Base-by-base conservation (phyloP, 2,113 vertebrate species). In the Vidua macroura region DNA sequence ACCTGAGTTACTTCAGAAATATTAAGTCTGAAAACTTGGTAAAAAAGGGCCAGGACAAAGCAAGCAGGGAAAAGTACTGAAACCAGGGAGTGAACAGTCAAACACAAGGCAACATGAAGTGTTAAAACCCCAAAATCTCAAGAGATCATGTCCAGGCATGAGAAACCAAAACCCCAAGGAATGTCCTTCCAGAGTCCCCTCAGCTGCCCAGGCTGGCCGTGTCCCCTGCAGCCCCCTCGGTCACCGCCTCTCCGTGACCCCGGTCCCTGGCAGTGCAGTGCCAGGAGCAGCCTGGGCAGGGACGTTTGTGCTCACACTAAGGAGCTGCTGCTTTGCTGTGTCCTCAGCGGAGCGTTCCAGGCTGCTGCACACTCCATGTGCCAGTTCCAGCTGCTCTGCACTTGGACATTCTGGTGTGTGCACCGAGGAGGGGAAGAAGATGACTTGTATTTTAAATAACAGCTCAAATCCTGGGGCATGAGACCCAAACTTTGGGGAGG, bases 221-320 rank as follows among this genome's bases (percentile, higher is more conserved):
- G 5, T 18, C 21, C 8, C 41, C 7, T 7, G 18, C 80, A 51
- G 60, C 24, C 28, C 49, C 41, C 9, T 6, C 0, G 1, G 39
- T 21, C 13, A 48, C 21, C 0, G 2, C 13, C 56, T 11, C 13
- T 5, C 18, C 0, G 1, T 33, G 64, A 13, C 68, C 28, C 27
- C 0, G 0, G 18, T 2, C 56, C n/a, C 51, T 21, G 48, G 59
- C 76, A 13, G 12, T 1, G 3, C 8, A 5, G 1, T 20, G 24
- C 68, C 8, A 0, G 30, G 41, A 19, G 15, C 53, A 24, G 66
- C 46, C 5, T 31, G 16, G 10, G 22, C 72, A 13, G 78, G 46
- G 46, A 1, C 13, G 60, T 24, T 63, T 22, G 3, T 46, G 48
- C 49, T 22, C 15, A 9, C 52, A 4, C 15, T 8, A 2, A 37